phyloP scores from a whole-genome alignment of 2,888 invertebrate genomes.

The Protodeltote pygarga region DNA sequence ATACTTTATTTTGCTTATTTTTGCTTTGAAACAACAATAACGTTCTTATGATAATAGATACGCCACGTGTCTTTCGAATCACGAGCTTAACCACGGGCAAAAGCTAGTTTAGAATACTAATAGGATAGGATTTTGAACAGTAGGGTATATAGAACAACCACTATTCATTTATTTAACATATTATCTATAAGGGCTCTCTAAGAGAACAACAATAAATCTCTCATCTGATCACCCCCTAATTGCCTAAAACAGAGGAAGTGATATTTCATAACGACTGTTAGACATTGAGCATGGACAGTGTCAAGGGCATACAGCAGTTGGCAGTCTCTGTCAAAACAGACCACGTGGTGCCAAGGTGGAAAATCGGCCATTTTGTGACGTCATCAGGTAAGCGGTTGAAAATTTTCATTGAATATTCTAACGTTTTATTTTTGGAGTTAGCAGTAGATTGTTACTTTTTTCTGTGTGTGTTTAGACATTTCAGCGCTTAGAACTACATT shows the following conservation, averaged over 20 bases:
- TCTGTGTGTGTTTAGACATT: no score
- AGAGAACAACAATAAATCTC: conserved; percentile 1
- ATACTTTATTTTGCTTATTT: no score
- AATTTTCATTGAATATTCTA: conserved; percentile 16
- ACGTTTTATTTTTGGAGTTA: background rate
- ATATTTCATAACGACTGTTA: conserved; percentile 36
- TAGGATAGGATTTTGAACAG: no score
- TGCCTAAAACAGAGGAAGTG: conserved; percentile 29
- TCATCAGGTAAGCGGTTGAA: conserved; percentile 20
- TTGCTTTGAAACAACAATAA: no score
- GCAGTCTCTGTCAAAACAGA: conserved; percentile 40
- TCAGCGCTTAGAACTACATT: no score
- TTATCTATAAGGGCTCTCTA: no score
- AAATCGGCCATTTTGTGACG: conserved; percentile 27
- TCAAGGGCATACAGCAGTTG: conserved; percentile 57
- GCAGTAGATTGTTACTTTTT: background rate
- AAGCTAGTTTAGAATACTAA: no score
- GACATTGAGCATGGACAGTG: conserved; percentile 41
- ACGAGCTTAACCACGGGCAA: no score
- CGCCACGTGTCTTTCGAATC: no score
- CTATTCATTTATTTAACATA: no score
- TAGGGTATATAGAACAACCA: no score
- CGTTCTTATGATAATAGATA: no score
- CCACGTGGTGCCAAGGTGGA: conserved; percentile 51
- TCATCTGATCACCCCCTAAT: conserved; percentile 1